Evolutionary conservation across 2,888 invertebrate species (phyloP).

Genomic region (Clunio marinus): DNA sequence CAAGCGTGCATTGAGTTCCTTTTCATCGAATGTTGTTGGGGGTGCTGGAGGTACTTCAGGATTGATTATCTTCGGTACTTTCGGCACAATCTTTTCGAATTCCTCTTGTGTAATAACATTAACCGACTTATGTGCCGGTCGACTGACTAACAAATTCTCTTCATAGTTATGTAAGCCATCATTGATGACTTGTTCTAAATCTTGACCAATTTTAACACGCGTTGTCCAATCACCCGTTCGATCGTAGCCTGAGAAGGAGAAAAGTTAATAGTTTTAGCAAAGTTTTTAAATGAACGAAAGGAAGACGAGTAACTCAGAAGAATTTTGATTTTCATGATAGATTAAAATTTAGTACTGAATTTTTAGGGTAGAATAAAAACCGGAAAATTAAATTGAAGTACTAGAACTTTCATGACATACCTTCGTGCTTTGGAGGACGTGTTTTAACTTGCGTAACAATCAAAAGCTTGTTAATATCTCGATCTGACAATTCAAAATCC

Average conservation of each 20-base stretch:
- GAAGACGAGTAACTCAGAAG: not conserved
- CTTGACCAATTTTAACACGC: constrained; percentile 90
- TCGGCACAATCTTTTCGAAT: constrained; percentile 73
- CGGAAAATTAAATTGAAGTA: too few species aligned
- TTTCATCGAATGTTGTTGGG: constrained; percentile 54
- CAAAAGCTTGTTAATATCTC: constrained; percentile 86
- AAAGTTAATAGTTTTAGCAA: not conserved
- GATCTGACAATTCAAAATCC: constrained; percentile 86
- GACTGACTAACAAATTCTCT: constrained; percentile 70
- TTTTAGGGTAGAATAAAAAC: too few species aligned
- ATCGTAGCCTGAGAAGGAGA: constrained; percentile 57
- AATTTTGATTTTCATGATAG: too few species aligned
- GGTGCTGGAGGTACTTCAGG: constrained; percentile 81
- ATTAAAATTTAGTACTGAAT: too few species aligned
- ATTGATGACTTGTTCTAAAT: constrained; percentile 90
- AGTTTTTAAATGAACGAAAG: not conserved
- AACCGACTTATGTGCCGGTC: constrained; percentile 71
- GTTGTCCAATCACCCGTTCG: constrained; percentile 85
- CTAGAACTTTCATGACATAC: too few species aligned
- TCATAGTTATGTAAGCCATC: constrained; percentile 96
- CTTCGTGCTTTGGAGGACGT: constrained; percentile 73
- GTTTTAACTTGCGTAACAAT: constrained; percentile 78
- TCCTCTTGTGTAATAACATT: constrained; percentile 83
- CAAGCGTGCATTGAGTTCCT: constrained; percentile 41
- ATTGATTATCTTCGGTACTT: constrained; percentile 60